phyloP scores from a whole-genome alignment of 2,113 vertebrate genomes.

The Charina bottae region DNA sequence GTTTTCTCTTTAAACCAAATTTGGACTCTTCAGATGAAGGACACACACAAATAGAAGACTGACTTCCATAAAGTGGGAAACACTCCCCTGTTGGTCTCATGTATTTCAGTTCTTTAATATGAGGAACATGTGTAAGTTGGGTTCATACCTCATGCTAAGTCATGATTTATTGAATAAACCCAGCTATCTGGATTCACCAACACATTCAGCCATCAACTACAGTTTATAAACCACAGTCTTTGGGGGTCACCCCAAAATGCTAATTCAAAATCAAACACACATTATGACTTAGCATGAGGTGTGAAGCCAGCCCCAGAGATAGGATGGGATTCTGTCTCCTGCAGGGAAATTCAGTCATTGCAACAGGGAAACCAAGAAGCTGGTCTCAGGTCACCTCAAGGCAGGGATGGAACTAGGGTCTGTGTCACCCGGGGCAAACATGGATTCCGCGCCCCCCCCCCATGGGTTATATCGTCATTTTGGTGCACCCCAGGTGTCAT shows the following conservation, averaged over 20 bases:
- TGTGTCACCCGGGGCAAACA: too few species aligned
- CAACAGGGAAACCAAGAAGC: not conserved
- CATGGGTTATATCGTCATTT: too few species aligned
- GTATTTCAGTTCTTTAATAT: not conserved
- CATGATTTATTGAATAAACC: not conserved
- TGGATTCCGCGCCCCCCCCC: too few species aligned
- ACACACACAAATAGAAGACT: not conserved
- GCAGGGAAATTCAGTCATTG: not conserved
- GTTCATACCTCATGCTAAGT: not conserved
- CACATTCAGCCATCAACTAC: not conserved
- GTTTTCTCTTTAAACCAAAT: not conserved
- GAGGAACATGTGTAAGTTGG: not conserved
- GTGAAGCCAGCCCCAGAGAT: not conserved
- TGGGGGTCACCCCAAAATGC: not conserved
- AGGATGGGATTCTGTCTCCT: not conserved
- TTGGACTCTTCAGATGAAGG: not conserved
- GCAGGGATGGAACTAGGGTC: too few species aligned
- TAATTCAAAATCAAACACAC: not conserved
- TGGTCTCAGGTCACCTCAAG: not conserved
- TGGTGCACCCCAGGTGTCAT: too few species aligned
- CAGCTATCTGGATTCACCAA: not conserved
- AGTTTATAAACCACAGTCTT: not conserved
- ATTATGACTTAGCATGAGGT: not conserved
- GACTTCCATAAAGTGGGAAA: not conserved
- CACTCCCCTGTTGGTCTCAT: not conserved